Base-by-base conservation (phyloP, 2,113 vertebrate genomes). In the Sebastes fasciatus region DNA sequence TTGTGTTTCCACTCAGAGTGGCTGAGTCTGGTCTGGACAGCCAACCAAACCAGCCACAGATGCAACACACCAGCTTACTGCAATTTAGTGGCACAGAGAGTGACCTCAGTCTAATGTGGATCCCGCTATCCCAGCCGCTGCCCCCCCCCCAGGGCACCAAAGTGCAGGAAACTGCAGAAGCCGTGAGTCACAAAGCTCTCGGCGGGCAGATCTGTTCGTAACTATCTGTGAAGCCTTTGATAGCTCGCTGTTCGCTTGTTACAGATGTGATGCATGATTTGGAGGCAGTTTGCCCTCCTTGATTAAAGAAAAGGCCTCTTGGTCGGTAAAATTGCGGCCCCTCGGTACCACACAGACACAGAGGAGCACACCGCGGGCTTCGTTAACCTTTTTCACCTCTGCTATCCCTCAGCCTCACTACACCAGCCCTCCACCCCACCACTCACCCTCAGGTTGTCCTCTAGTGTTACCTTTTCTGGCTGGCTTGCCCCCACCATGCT, bases 231-330 rank as follows among this genome's bases (percentile, higher is more conserved):
- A 90, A 92, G 89, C 71, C 85, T 94, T 94, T 95, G 91, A 92
- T 91, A 88, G 80, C 74, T 79, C 57, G 77, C 79, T 69, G 54
- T 88, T 82, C 34, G 79, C 91, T 94, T 78, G 85, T 95, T 92
- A 91, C 87, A 82, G 91, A 94, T 93, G 94, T 94, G 88, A 95
- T 94, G 93, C 90, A 91, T 93, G 91, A 94, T 93, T 94, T 93
- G 82, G 82, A 92, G 86, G 90, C 85, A 87, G 64, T 90, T 82
- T 86, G 65, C 86, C 79, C 72, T 78, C 82, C 86, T 83, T 96
- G 94, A 96, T 96, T 96, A 96, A 95, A 96, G 95, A 92, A 88
- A 88, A 84, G 68, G 70, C 86, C 82, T 77, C 77, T 74, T 66
- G 64, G 74, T 72, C 6, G 23, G 91, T 80, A 60, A 54, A 80